These are phyloP conservation scores for Euura saliciscinereae DNA, from an alignment of 1,140 invertebrate species.

Conservation along the genomic window DNA sequence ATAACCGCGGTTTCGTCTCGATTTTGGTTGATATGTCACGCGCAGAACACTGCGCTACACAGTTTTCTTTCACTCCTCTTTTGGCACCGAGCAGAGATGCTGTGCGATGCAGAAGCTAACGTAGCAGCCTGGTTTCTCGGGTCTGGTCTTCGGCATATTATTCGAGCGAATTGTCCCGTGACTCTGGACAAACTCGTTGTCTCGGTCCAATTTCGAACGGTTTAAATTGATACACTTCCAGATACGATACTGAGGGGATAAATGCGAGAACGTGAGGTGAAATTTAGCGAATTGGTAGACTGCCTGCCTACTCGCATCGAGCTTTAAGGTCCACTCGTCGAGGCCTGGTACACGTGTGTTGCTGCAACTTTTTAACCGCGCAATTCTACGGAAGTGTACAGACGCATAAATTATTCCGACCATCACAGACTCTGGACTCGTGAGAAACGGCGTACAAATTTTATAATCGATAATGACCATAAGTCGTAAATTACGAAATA, in stretches of 20 bases:
- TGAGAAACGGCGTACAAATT: neutral
- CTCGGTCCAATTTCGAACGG: too few species aligned
- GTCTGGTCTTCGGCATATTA: too few species aligned
- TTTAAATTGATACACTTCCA: neutral
- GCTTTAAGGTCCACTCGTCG: neutral
- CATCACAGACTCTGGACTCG: too few species aligned
- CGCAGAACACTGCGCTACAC: too few species aligned
- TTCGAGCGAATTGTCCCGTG: too few species aligned
- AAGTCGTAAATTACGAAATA: neutral
- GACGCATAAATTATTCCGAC: neutral
- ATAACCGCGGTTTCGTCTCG: too few species aligned
- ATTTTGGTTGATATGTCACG: too few species aligned
- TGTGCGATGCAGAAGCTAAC: neutral
- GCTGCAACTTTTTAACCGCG: neutral
- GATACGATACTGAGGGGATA: neutral
- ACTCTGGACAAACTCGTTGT: too few species aligned
- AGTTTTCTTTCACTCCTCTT: constrained; percentile 3
- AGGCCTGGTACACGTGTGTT: neutral
- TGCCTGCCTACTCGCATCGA: neutral
- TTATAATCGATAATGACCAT: neutral
- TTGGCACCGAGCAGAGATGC: neutral
- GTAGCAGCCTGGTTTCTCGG: too few species aligned
- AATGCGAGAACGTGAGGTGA: neutral
- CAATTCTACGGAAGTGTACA: neutral
- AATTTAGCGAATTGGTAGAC: neutral